These are phyloP conservation scores for Prietella phreatophila DNA, from an alignment of 2,113 vertebrate species.

Conservation along the genomic window DNA sequence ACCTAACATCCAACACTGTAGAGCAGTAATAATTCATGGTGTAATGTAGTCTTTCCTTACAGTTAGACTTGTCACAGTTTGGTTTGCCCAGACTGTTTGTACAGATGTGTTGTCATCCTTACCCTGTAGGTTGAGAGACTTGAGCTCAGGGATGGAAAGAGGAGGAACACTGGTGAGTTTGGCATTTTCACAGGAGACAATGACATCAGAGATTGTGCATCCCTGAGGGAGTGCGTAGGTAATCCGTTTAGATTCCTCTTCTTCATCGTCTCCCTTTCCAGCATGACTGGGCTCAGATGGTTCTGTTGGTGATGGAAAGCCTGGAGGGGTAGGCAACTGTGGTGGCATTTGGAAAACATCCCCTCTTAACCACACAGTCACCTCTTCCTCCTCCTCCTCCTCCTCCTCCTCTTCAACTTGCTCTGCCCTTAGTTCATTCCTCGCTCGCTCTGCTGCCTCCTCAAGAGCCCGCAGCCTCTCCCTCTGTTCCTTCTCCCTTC, in stretches of 20 bases:
- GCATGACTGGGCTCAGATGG: constrained; percentile 46
- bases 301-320: constrained; percentile 41
- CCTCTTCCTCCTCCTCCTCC: constrained; percentile 52
- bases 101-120: constrained; percentile 54
- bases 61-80: background rate
- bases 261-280: constrained; percentile 27
- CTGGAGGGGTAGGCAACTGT: constrained; percentile 50
- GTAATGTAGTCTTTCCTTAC: constrained; percentile 3
- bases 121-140: constrained; percentile 86
- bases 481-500: constrained; percentile 48
- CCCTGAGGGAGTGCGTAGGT: constrained; percentile 74
- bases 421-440: constrained; percentile 18
- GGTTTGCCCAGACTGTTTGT: background rate
- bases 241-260: constrained; percentile 48
- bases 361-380: constrained; percentile 71
- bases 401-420: constrained; percentile 1
- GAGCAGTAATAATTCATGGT: background rate
- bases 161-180: constrained; percentile 82
- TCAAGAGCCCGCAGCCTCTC: constrained; percentile 45
- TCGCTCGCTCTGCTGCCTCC: constrained; percentile 50
- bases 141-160: constrained; percentile 81
- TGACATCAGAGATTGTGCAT: constrained; percentile 80
- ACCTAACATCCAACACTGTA: background rate
- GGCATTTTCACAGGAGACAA: constrained; percentile 79
- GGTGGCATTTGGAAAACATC: constrained; percentile 74